These are phyloP conservation scores for Stenoptilia bipunctidactyla DNA, from an alignment of 2,888 invertebrate genomes.

Conservation along the genomic window DNA sequence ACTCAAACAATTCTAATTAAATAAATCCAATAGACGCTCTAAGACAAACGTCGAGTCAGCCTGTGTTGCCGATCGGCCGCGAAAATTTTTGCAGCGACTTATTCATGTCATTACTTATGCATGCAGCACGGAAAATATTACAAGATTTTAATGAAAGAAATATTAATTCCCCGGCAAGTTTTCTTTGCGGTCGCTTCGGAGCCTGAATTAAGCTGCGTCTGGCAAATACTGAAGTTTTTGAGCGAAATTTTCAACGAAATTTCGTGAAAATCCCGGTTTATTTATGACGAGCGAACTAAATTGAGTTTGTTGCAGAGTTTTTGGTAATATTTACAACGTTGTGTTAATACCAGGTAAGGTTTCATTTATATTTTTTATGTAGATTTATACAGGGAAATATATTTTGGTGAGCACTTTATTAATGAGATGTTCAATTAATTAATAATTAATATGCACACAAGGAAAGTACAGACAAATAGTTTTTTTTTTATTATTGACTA, in stretches of 20 bases:
- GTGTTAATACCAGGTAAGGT: too few species aligned
- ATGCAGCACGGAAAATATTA: conserved; percentile 72
- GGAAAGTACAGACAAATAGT: too few species aligned
- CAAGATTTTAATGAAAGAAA: conserved; percentile 73
- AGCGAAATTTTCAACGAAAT: conserved; percentile 1
- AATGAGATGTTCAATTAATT: too few species aligned
- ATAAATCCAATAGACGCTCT: neutral
- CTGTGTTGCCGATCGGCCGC: too few species aligned
- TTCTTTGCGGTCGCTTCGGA: conserved; percentile 46
- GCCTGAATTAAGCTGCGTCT: conserved; percentile 49
- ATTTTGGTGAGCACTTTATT: too few species aligned
- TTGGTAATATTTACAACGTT: too few species aligned
- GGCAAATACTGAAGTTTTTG: conserved; percentile 8
- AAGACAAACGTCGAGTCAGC: neutral
- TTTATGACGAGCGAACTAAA: neutral
- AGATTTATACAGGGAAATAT: too few species aligned
- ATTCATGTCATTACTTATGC: conserved; percentile 72
- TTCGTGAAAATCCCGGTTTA: neutral
- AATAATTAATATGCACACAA: too few species aligned
- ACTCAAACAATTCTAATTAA: too few species aligned
- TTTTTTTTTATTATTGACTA: too few species aligned
- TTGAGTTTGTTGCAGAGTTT: too few species aligned
- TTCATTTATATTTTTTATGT: too few species aligned
- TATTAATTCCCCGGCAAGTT: conserved; percentile 70
- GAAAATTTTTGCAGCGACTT: conserved; percentile 56